Evolutionary conservation across 2,113 vertebrate genomes (phyloP).

Genomic region (Diadophis punctatus): DNA sequence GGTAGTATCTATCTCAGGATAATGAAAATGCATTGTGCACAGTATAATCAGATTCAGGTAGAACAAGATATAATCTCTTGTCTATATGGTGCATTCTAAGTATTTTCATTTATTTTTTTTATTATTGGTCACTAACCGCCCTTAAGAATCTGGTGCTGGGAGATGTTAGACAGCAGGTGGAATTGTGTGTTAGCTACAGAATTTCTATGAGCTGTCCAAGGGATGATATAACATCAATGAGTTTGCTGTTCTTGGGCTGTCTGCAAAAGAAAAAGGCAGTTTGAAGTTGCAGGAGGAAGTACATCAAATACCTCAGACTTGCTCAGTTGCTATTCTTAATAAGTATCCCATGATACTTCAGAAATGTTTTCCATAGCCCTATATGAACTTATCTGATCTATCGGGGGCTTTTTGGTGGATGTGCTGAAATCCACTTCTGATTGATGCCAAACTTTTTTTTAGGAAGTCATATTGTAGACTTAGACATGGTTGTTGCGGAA

Average conservation of each 20-base stretch:
- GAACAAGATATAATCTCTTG: constrained; percentile 29
- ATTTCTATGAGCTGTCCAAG: not conserved
- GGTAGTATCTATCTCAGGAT: constrained; percentile 65
- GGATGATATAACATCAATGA: not conserved
- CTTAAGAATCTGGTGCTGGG: not conserved
- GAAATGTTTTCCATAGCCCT: constrained; percentile 9
- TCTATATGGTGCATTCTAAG: constrained; percentile 15
- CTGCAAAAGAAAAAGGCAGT: not conserved
- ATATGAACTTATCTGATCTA: not conserved
- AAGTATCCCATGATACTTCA: constrained; percentile 13
- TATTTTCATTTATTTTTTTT: not conserved
- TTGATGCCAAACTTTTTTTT: constrained; percentile 19
- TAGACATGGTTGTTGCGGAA: not conserved
- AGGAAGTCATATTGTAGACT: constrained; percentile 22
- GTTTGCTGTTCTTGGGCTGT: not conserved
- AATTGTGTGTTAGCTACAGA: not conserved
- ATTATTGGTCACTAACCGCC: not conserved
- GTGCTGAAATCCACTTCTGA: not conserved
- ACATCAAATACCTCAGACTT: not conserved
- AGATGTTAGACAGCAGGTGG: not conserved
- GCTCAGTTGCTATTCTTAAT: not conserved
- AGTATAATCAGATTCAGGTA: constrained; percentile 31
- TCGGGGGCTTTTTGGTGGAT: not conserved
- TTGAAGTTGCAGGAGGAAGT: not conserved
- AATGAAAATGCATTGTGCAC: constrained; percentile 57